These are phyloP conservation scores for Cheilosia impressa DNA, from an alignment of 2,888 invertebrate genomes.

Conservation along the genomic window DNA sequence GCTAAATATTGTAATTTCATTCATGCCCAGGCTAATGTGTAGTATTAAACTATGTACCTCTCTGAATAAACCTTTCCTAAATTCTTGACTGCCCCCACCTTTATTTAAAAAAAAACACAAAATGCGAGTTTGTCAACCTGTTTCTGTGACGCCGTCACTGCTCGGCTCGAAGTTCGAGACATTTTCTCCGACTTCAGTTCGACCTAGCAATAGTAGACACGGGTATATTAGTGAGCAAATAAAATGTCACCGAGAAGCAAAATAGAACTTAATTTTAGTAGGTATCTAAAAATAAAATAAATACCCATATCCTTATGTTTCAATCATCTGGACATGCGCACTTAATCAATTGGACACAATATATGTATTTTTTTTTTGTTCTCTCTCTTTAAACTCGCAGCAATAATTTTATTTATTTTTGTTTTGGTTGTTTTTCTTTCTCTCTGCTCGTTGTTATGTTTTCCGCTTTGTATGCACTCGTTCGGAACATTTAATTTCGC, in stretches of 20 bases:
- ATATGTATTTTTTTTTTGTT: constrained; percentile 4
- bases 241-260: constrained; percentile 26
- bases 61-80: too few species aligned
- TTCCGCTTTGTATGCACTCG: constrained; percentile 48
- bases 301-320: constrained; percentile 47
- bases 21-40: too few species aligned
- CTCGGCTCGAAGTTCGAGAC: background rate
- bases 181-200: background rate
- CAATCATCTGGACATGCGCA: constrained; percentile 57
- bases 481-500: constrained; percentile 42
- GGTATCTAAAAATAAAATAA: constrained; percentile 56
- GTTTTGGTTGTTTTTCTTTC: constrained; percentile 39
- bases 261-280: constrained; percentile 30
- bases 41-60: too few species aligned
- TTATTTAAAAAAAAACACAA: background rate
- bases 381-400: constrained; percentile 28
- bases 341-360: constrained; percentile 43
- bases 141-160: constrained; percentile 11
- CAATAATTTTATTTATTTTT: constrained; percentile 52
- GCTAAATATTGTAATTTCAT: too few species aligned
- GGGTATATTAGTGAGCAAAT: background rate
- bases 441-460: constrained; percentile 5
- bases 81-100: too few species aligned
- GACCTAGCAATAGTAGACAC: background rate
- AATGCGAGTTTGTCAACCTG: constrained; percentile 45